Base-by-base conservation (phyloP, 64 coral and sea anemone genomes). In the Montipora cactus region DNA sequence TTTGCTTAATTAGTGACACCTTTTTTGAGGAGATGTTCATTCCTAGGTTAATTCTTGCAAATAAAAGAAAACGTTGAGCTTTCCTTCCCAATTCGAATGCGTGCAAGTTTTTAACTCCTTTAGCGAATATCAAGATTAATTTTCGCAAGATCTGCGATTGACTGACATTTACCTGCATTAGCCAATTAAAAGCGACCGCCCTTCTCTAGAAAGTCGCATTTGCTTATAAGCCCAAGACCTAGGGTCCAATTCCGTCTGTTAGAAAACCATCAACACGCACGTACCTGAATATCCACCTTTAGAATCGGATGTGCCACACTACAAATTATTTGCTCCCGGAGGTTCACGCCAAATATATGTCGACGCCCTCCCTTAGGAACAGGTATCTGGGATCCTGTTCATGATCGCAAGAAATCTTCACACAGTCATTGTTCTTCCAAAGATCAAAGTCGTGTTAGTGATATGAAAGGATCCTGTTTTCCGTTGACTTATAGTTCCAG, bases 261-360 rank as follows among this genome's bases (percentile, higher is more conserved):
- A 57, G 11, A 57, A 57, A 57, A 11, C 7, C 23, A 9, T 5
- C 44, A 64, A 5, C 44, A 46, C 37, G 37, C 23, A 19, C 59
- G 67, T 67, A 84, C 81, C 81, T 84, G 13, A 46, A 45, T 67
- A 61, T 84, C 81, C 81, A 84, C 81, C 44, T 61, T 84, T 84
- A 44, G 59, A 84, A 84, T 67, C 0, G 67, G 67, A 2, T 8
- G 47, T 16, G 23, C 4, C 81, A 84, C 81, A 67, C 58, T 23
- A 67, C 23, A 67, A 84, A 67, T 62, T 19, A 21, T 64, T 64
- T 25, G 28, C 59, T 47, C 12, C 23, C 23, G 5, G 0, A 25
- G 8, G 53, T 11, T 57, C 11, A 46, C 74, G 11, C 12, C 11
- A 12, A 20, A 76, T 37, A 37, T 37, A 46, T 71, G 68, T 71